phyloP scores from a whole-genome alignment of 2,113 vertebrate species.

The Myrmophylax atrothorax region DNA sequence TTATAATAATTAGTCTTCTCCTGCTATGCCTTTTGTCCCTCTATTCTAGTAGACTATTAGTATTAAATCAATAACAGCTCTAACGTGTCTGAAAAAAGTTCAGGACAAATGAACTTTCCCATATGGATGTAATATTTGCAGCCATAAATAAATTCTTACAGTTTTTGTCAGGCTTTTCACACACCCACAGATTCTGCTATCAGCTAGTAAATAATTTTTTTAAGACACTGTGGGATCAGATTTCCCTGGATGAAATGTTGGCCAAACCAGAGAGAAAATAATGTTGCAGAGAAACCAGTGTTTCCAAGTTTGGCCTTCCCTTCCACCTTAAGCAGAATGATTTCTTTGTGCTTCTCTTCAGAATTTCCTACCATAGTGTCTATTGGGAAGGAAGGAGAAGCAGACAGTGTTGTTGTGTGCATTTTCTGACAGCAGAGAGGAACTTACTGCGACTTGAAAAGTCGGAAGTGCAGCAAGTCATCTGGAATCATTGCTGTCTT shows the following conservation, averaged over 20 bases:
- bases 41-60: constrained; percentile 55
- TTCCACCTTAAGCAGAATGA: neutral
- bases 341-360: neutral
- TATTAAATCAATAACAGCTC: constrained; percentile 65
- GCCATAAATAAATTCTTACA: constrained; percentile 59
- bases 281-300: neutral
- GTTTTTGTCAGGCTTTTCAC: constrained; percentile 48
- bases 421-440: neutral
- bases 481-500: neutral
- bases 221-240: constrained; percentile 19
- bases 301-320: neutral
- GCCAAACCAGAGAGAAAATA: neutral
- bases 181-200: constrained; percentile 58
- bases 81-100: constrained; percentile 53
- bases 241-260: neutral
- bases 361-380: neutral
- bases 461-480: neutral
- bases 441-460: neutral
- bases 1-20: constrained; percentile 69
- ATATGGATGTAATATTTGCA: constrained; percentile 70
- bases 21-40: neutral
- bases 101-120: constrained; percentile 64
- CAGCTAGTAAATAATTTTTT: constrained; percentile 53
- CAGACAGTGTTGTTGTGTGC: neutral
- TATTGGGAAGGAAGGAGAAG: neutral